Percentiles rank a stretch among this genome's conserved stretches.
These are phyloP conservation scores for Zele albiditarsus DNA, from an alignment of 2,888 invertebrate species.

Conservation along the genomic window DNA sequence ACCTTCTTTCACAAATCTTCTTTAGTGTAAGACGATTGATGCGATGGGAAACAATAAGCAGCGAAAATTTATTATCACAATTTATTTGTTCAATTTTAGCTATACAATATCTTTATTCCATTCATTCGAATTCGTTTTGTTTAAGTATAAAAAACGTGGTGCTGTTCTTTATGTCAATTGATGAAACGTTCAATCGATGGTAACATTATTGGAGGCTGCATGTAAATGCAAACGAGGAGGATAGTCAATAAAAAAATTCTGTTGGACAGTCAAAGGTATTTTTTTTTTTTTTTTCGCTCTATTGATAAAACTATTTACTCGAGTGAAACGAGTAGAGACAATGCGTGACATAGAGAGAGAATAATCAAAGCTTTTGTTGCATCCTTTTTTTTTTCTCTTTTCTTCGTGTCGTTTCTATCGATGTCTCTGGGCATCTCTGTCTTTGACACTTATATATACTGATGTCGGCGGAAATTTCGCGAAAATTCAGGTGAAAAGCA, in stretches of 20 bases:
- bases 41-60: neutral
- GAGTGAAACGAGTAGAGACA: neutral
- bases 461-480: neutral
- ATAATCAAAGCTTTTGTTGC: constrained; percentile 19
- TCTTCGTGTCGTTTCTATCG: constrained; percentile 13
- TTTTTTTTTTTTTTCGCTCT: neutral
- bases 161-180: neutral
- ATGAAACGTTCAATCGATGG: neutral
- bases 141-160: neutral
- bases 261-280: neutral
- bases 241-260: neutral
- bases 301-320: constrained; percentile 21
- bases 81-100: neutral
- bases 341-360: constrained; percentile 8
- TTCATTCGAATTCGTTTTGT: neutral
- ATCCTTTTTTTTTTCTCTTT: neutral
- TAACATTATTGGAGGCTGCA: neutral
- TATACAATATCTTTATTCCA: neutral
- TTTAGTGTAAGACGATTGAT: neutral
- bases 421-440: constrained; percentile 15
- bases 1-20: constrained; percentile 19
- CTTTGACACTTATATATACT: constrained; percentile 10
- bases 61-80: neutral
- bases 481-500: neutral
- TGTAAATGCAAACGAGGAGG: neutral